Conservation (phyloP, 2,888 invertebrate genomes). For the Quadroppia sp. region DNA sequence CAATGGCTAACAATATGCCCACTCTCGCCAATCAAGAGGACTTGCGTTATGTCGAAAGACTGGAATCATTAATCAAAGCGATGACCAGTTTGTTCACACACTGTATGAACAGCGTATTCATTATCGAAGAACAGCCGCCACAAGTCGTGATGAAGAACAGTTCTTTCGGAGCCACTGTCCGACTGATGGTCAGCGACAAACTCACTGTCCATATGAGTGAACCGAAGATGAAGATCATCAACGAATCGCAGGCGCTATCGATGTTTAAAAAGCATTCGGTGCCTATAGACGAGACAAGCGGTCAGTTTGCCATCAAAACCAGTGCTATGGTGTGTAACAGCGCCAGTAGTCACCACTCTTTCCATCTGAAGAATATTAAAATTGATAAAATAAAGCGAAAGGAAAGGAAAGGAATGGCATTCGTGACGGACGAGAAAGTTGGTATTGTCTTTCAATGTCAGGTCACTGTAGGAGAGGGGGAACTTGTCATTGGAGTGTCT, state of each 20-base stretch:
- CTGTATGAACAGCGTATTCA: constrained; percentile 84
- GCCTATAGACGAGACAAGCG: constrained; percentile 59
- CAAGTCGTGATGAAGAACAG: constrained; percentile 98
- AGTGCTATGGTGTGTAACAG: constrained; percentile 94
- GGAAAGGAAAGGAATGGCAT: constrained; percentile 94
- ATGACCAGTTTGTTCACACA: constrained; percentile 60
- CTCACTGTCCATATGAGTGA: constrained; percentile 90
- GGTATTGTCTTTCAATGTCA: constrained; percentile 87
- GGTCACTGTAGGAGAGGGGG: constrained; percentile 85
- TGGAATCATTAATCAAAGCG: constrained; percentile 60
- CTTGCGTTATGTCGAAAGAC: too few relatives aligned
- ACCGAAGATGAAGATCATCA: constrained; percentile 67
- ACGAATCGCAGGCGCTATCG: constrained; percentile 68
- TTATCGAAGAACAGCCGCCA: constrained; percentile 94
- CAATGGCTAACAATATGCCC: constrained; percentile 67
- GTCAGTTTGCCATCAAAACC: constrained; percentile 87
- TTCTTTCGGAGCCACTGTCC: constrained; percentile 85
- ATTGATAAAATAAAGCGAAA: constrained; percentile 90
- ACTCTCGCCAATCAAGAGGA: too few relatives aligned
- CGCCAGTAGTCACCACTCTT: constrained; percentile 76
- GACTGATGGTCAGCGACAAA: constrained; percentile 84
- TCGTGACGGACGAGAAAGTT: constrained; percentile 96
- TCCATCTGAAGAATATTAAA: constrained; percentile 77
- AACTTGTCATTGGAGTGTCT: constrained; percentile 69
- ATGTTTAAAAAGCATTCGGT: constrained; percentile 63